Percentiles rank a stretch among this genome's conserved stretches.
Conservation (phyloP, 1,140 invertebrate species). For the Hylyphantes graminicola region DNA sequence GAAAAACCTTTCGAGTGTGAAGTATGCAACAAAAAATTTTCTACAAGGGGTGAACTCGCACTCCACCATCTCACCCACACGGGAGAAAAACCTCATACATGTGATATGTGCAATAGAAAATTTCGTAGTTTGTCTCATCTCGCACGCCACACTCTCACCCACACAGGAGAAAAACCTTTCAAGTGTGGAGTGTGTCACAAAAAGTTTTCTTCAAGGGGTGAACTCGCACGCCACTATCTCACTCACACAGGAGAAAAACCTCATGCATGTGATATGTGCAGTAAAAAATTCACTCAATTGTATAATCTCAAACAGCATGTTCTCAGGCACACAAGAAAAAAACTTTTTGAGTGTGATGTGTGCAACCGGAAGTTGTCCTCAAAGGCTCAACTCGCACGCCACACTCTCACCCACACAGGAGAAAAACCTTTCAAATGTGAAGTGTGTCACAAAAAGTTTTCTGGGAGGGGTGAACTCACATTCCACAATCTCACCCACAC, state of each 20-base stretch:
- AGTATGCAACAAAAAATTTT: too few species aligned
- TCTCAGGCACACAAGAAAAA: conserved; percentile 96
- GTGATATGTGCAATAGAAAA: too few species aligned
- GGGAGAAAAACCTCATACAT: too few species aligned
- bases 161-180: too few species aligned
- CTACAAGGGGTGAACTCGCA: conserved; percentile 96
- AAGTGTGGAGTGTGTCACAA: too few species aligned
- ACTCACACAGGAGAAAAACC: not conserved
- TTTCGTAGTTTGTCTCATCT: too few species aligned
- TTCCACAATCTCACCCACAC: too few species aligned
- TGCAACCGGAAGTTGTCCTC: conserved; percentile 99
- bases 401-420: conserved; percentile 94
- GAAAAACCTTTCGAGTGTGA: too few species aligned
- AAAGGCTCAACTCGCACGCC: conserved; percentile 97
- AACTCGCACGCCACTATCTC: too few species aligned
- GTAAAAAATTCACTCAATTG: conserved; percentile 98
- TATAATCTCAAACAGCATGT: conserved; percentile 98
- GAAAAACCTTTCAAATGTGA: conserved; percentile 97
- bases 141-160: too few species aligned
- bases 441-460: conserved; percentile 96
- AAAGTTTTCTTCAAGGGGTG: too few species aligned
- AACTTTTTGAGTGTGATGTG: conserved; percentile 83
- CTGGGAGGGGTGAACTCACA: too few species aligned
- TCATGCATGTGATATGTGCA: conserved; percentile 73
- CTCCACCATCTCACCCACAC: conserved; percentile 97